A percentile compares a stretch with the other conserved stretches of the same genome.
Evolutionary conservation across 2,113 vertebrate genomes (phyloP).

Genomic region (Dendropsophus ebraccatus): DNA sequence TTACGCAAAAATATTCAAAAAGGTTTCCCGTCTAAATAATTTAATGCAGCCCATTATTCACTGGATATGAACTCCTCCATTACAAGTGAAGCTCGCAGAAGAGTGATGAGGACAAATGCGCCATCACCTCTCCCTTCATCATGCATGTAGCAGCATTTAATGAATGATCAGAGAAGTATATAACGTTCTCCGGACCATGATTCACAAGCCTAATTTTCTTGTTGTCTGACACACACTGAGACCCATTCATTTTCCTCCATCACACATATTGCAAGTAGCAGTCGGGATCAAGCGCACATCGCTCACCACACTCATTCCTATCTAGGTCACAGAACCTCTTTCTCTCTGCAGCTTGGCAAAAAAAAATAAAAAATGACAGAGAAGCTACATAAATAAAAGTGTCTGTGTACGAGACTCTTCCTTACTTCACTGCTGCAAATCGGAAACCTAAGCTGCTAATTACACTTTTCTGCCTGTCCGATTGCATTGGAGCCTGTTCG

Average conservation of each 20-base stretch:
- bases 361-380: conserved; percentile 3
- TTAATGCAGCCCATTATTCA: not conserved
- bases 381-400: conserved; percentile 21
- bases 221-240: conserved; percentile 34
- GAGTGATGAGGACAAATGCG: not conserved
- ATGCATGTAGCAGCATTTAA: not conserved
- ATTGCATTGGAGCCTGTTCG: conserved; percentile 2
- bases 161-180: conserved; percentile 22
- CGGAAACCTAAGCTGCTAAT: conserved; percentile 22
- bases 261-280: conserved; percentile 13
- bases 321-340: conserved; percentile 32
- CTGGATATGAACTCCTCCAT: not conserved
- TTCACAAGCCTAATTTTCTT: conserved; percentile 32
- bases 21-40: not conserved
- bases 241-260: conserved; percentile 39
- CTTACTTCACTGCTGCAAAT: conserved; percentile 18
- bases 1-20: not conserved
- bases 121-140: not conserved
- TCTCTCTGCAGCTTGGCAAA: not conserved
- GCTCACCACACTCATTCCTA: not conserved
- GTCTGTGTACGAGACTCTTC: not conserved
- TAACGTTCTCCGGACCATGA: not conserved
- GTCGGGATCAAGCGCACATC: conserved; percentile 13
- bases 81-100: not conserved
- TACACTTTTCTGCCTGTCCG: conserved; percentile 42